Conservation (phyloP, 2,797 vertebrate genomes). For the Anabacerthia variegaticeps region DNA sequence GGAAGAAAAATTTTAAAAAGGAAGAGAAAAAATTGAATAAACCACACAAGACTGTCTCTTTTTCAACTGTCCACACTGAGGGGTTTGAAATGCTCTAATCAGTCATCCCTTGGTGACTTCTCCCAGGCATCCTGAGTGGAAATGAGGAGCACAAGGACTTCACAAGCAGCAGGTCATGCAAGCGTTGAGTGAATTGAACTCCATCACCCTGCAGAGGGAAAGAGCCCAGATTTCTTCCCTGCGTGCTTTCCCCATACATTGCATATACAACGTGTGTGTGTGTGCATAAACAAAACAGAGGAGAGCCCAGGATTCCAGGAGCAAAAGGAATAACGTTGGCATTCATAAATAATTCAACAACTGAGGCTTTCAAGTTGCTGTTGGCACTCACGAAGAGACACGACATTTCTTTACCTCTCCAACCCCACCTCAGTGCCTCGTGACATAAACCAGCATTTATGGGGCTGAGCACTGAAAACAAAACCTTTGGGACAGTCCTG, state of each 20-base stretch:
- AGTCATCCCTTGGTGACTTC: not conserved
- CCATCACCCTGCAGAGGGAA: not conserved
- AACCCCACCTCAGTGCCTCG: not conserved
- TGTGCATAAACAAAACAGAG: conserved; percentile 27
- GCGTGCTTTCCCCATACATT: not conserved
- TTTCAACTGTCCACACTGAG: not conserved
- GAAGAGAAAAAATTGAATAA: not conserved
- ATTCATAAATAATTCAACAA: conserved; percentile 53
- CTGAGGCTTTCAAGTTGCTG: conserved; percentile 25
- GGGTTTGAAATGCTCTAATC: not conserved
- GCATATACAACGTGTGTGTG: not conserved
- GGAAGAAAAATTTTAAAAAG: not conserved
- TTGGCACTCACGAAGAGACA: conserved; percentile 10
- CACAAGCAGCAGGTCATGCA: not conserved
- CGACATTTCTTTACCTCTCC: conserved; percentile 45
- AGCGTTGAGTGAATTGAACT: not conserved
- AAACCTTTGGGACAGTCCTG: not conserved
- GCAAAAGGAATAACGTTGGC: not conserved
- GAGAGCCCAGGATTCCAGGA: not conserved
- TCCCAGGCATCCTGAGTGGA: not conserved
- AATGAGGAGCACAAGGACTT: not conserved
- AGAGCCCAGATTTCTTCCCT: conserved; percentile 10
- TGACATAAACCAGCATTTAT: conserved; percentile 33
- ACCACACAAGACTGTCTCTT: not conserved
- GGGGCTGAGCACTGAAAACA: not conserved